Evolutionary conservation across 2,113 vertebrate species (phyloP).

Genomic region (Psammodynastes pulverulentus): DNA sequence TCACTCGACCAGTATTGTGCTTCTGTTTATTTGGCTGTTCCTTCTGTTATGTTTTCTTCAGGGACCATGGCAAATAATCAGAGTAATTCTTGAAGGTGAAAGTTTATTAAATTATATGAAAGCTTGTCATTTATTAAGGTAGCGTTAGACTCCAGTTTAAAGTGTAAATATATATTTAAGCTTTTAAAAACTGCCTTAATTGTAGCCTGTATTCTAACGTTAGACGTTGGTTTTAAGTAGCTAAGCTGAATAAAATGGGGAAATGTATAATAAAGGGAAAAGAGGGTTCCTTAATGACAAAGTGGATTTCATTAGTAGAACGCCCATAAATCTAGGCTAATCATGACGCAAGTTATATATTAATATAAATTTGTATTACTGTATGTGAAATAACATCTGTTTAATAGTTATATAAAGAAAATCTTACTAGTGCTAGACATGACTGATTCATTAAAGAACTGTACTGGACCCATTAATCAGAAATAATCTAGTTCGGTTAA

Average conservation of each 20-base stretch:
- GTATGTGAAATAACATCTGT: constrained; percentile 42
- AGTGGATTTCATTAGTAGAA: constrained; percentile 22
- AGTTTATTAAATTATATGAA: constrained; percentile 56
- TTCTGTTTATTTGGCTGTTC: constrained; percentile 62
- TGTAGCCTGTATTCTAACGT: constrained; percentile 33
- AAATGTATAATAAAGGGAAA: constrained; percentile 15
- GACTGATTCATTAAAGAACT: constrained; percentile 37
- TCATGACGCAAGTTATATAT: constrained; percentile 29
- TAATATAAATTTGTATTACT: constrained; percentile 7
- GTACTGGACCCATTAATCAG: constrained; percentile 8
- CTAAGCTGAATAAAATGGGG: constrained; percentile 41
- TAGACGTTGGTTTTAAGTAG: constrained; percentile 50
- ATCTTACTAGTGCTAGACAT: constrained; percentile 43
- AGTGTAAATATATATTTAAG: constrained; percentile 41
- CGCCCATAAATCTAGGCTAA: constrained; percentile 11
- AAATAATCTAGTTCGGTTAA: constrained; percentile 8
- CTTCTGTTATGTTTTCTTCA: constrained; percentile 79
- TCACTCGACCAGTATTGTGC: constrained; percentile 58
- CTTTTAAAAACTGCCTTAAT: constrained; percentile 48
- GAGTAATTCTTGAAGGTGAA: constrained; percentile 80
- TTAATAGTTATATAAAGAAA: constrained; percentile 29
- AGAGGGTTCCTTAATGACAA: constrained; percentile 45
- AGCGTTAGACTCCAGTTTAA: constrained; percentile 25
- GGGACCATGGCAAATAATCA: constrained; percentile 75
- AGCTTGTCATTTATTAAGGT: constrained; percentile 47